These are phyloP conservation scores for Cyclina sinensis DNA, from an alignment of 1,140 invertebrate species.

Conservation along the genomic window DNA sequence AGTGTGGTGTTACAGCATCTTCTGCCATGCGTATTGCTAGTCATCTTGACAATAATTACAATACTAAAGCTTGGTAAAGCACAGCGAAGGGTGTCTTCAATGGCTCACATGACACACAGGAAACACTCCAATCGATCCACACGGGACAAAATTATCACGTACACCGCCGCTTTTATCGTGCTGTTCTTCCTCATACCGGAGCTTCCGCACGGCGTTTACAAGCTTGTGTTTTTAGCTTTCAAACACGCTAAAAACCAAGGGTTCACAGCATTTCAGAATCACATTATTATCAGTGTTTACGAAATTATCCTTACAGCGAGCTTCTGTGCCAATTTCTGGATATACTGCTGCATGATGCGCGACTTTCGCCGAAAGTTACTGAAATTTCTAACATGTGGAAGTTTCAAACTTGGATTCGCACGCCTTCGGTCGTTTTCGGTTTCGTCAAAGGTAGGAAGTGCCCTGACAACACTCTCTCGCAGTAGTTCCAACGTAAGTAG, in stretches of 20 bases:
- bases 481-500: slow-evolving; percentile 33
- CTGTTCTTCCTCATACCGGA: slow-evolving; percentile 55
- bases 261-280: neutral
- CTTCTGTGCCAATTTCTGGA: slow-evolving; percentile 59
- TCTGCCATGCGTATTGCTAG: slow-evolving; percentile 43
- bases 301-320: slow-evolving; percentile 22
- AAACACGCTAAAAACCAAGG: neutral
- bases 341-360: slow-evolving; percentile 63
- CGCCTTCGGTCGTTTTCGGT: slow-evolving; percentile 10
- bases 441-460: neutral
- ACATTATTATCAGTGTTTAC: slow-evolving; percentile 36
- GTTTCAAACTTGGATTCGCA: neutral
- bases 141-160: slow-evolving; percentile 41
- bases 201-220: slow-evolving; percentile 51
- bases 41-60: slow-evolving; percentile 11
- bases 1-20: slow-evolving; percentile 40
- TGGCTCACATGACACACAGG: slow-evolving; percentile 19
- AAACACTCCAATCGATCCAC: neutral
- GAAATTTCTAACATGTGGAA: slow-evolving; percentile 14
- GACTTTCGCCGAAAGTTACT: slow-evolving; percentile 45
- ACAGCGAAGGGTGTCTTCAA: neutral
- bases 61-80: neutral
- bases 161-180: slow-evolving; percentile 47
- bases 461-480: neutral
- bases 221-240: neutral